Evolutionary conservation across 1,140 invertebrate species (phyloP).

Genomic region (Belonocnema kinseyi): DNA sequence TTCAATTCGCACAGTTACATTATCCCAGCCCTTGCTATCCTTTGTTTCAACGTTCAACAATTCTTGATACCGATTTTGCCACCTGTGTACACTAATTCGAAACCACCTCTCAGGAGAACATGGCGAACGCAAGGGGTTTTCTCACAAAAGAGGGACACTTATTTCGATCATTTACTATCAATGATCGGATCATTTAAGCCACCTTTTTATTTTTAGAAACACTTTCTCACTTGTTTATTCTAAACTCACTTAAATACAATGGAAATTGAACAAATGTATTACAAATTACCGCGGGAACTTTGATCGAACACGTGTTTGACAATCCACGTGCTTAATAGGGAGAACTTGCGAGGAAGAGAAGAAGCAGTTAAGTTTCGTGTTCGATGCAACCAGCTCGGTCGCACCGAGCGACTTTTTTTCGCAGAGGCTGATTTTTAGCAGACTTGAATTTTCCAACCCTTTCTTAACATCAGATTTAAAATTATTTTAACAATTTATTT

Average conservation of each 20-base stretch:
- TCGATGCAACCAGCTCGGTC: too few species aligned
- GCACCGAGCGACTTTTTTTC: too few species aligned
- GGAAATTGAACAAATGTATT: background rate
- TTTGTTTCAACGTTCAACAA: background rate
- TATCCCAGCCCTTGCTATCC: conserved; percentile 38
- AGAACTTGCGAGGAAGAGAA: background rate
- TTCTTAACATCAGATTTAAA: too few species aligned
- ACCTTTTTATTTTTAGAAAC: background rate
- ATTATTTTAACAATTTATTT: too few species aligned
- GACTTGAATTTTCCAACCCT: too few species aligned
- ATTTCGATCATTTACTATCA: conserved; percentile 49
- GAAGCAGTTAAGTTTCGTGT: too few species aligned
- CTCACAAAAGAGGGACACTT: conserved; percentile 15
- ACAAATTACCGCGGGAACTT: background rate
- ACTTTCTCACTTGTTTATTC: background rate
- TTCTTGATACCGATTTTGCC: background rate
- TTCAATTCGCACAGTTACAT: conserved; percentile 43
- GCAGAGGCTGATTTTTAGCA: too few species aligned
- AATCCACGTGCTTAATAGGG: background rate
- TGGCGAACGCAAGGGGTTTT: background rate
- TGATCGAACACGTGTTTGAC: conserved; percentile 6
- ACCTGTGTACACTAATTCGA: background rate
- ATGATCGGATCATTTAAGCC: conserved; percentile 42
- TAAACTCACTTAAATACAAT: background rate
- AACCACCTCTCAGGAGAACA: conserved; percentile 27